Evolutionary conservation across 2,113 vertebrate genomes (phyloP).

Genomic region (Myocastor coypus): DNA sequence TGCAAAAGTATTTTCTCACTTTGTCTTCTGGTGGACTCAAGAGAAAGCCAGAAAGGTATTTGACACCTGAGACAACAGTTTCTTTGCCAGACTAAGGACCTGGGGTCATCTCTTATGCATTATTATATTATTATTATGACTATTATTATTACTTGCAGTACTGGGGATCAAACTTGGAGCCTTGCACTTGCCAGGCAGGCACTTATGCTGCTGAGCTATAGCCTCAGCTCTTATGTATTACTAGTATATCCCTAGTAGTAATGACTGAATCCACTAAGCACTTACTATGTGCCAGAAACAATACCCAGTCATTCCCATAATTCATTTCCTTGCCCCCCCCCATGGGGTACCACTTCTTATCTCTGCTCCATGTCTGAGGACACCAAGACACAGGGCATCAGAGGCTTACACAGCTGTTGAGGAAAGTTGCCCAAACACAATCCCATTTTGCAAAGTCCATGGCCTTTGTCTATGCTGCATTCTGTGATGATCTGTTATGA

Average conservation of each 20-base stretch:
- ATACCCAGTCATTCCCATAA: conserved; percentile 8
- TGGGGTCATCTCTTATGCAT: not conserved
- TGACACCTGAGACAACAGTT: not conserved
- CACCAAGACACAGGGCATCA: not conserved
- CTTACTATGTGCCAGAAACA: not conserved
- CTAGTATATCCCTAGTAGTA: conserved; percentile 57
- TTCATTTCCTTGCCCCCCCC: conserved; percentile 26
- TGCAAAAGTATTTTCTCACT: not conserved
- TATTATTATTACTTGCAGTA: too few species aligned
- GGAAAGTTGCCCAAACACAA: not conserved
- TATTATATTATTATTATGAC: not conserved
- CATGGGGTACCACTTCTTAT: not conserved
- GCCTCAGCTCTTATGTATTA: not conserved
- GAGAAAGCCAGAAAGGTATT: conserved; percentile 16
- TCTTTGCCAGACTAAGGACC: not conserved
- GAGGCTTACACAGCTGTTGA: not conserved
- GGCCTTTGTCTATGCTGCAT: not conserved
- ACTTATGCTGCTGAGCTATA: too few species aligned
- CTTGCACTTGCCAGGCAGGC: too few species aligned
- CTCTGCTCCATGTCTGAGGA: not conserved
- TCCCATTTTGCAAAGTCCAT: not conserved
- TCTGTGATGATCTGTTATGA: not conserved
- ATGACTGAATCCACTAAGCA: conserved; percentile 36
- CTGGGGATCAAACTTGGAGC: too few species aligned
- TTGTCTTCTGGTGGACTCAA: not conserved